Percentiles rank a stretch among this genome's conserved stretches.
Conservation (phyloP, 2,888 invertebrate species). For the Allolobophora icterica region DNA sequence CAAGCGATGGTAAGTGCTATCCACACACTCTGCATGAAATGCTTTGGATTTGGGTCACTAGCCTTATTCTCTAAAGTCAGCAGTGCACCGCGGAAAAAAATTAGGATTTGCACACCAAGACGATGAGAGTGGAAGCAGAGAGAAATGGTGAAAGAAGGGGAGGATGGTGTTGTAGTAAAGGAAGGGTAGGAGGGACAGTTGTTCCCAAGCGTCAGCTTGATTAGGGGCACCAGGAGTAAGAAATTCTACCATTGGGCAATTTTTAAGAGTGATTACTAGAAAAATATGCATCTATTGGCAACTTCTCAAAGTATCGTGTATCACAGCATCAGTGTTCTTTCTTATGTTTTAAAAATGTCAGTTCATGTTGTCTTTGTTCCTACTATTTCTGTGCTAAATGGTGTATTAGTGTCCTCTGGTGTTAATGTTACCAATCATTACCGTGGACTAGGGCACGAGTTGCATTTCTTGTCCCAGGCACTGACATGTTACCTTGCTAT, state of each 20-base stretch:
- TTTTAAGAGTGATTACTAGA: too few species aligned
- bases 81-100: background rate
- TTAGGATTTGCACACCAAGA: background rate
- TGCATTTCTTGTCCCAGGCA: background rate
- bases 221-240: too few species aligned
- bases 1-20: slow-evolving; percentile 79
- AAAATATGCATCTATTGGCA: too few species aligned
- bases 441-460: background rate
- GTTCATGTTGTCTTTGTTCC: background rate
- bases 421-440: background rate
- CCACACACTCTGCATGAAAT: background rate
- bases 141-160: background rate
- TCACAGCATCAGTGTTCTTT: too few species aligned
- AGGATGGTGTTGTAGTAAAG: too few species aligned
- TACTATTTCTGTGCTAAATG: background rate
- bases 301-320: too few species aligned
- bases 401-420: background rate
- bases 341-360: too few species aligned
- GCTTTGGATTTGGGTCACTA: background rate
- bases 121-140: background rate
- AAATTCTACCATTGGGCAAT: too few species aligned
- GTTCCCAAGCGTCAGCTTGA: too few species aligned
- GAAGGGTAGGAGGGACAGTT: too few species aligned
- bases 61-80: background rate
- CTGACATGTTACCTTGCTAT: background rate